Conservation (phyloP, 2,113 vertebrate genomes). For the Sakesphorus luctuosus region DNA sequence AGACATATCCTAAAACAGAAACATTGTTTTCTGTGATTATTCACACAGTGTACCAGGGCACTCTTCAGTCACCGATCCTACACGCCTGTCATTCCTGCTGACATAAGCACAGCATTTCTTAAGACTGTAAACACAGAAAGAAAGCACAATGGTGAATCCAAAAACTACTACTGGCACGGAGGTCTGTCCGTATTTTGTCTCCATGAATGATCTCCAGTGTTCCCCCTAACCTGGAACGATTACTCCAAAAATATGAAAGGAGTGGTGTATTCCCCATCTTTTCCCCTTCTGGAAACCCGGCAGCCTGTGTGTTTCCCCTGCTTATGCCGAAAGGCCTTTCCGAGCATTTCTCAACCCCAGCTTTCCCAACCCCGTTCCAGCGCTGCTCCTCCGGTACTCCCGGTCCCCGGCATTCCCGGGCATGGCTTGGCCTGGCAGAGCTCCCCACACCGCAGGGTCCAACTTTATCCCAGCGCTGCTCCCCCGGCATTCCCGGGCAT, state of each 20-base stretch:
- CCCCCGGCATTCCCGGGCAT: background rate
- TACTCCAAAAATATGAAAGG: background rate
- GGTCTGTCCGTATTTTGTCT: fast-evolving
- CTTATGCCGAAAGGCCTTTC: too few relatives aligned
- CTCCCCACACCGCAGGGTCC: background rate
- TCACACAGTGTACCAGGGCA: background rate
- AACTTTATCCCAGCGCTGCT: background rate
- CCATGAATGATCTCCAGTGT: fast-evolving
- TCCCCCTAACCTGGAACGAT: too few relatives aligned
- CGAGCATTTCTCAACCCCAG: fast-evolving
- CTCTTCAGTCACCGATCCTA: background rate
- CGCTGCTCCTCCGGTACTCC: too few relatives aligned
- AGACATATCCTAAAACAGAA: slow-evolving; percentile 91
- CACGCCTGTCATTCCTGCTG: fast-evolving
- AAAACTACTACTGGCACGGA: fast-evolving
- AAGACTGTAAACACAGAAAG: too few relatives aligned
- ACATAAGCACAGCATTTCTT: background rate
- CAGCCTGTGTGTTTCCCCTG: fast-evolving
- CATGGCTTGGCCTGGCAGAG: background rate
- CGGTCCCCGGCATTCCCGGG: background rate
- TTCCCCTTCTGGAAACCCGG: background rate
- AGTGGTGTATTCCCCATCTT: background rate
- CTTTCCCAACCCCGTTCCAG: background rate
- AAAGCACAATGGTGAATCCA: fast-evolving
- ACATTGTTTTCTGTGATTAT: background rate